These are phyloP conservation scores for Nothobranchius furzeri DNA, from an alignment of 2,113 vertebrate species.

Conservation along the genomic window DNA sequence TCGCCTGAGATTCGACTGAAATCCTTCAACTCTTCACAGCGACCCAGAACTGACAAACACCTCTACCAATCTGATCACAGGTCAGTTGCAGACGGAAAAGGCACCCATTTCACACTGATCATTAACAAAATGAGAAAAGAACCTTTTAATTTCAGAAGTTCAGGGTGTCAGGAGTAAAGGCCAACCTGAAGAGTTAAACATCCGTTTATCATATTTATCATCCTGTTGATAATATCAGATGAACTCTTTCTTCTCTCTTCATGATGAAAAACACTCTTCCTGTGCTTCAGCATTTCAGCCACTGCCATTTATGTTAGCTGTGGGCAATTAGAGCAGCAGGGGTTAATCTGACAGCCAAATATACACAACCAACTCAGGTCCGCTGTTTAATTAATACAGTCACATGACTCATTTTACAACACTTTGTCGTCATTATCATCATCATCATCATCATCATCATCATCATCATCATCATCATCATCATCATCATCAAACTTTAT, in stretches of 20 bases:
- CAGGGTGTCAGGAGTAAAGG: background rate
- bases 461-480: too few species aligned
- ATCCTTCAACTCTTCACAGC: conserved; percentile 24
- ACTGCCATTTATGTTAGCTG: background rate
- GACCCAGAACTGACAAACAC: conserved; percentile 7
- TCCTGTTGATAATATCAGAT: background rate
- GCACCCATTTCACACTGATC: background rate
- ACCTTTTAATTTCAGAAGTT: background rate
- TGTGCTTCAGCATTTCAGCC: background rate
- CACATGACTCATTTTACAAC: too few species aligned
- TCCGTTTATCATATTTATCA: too few species aligned
- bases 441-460: too few species aligned
- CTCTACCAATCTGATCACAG: conserved; percentile 5
- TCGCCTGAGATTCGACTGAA: conserved; percentile 29
- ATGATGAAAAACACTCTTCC: too few species aligned
- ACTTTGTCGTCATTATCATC: too few species aligned
- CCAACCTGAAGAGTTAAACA: background rate
- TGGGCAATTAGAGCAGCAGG: background rate
- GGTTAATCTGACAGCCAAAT: background rate
- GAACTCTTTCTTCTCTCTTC: background rate
- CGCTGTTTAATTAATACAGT: too few species aligned
- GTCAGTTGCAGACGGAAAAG: conserved; percentile 7
- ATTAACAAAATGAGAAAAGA: background rate
- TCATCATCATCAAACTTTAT: too few species aligned
- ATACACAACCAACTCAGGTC: background rate